Evolutionary conservation across 2,888 invertebrate genomes (phyloP).

Genomic region (Chloromyia formosa): DNA sequence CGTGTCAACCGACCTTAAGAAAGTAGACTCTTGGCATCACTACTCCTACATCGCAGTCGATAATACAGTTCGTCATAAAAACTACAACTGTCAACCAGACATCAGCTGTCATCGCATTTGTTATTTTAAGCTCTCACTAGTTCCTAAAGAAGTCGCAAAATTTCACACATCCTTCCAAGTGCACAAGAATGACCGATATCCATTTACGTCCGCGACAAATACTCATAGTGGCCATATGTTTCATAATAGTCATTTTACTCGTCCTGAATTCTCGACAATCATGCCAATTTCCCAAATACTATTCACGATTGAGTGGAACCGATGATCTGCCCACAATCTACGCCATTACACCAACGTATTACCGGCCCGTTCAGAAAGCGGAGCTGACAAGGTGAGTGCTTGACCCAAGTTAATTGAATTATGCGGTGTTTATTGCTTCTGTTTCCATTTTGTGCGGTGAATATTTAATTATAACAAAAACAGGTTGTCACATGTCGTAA

Average conservation of each 20-base stretch:
- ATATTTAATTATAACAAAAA: not conserved
- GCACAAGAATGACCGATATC: slow-evolving; percentile 57
- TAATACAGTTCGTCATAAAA: not conserved
- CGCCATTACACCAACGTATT: slow-evolving; percentile 92
- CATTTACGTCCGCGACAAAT: slow-evolving; percentile 61
- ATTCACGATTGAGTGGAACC: slow-evolving; percentile 35
- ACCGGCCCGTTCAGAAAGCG: slow-evolving; percentile 89
- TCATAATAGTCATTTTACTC: slow-evolving; percentile 53
- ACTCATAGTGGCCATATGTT: slow-evolving; percentile 57
- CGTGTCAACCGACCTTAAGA: too few relatives aligned
- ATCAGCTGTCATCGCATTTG: too few relatives aligned
- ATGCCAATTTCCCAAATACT: slow-evolving; percentile 17
- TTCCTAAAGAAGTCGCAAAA: slow-evolving; percentile 36
- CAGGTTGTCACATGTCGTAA: slow-evolving; percentile 86
- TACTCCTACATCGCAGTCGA: not conserved
- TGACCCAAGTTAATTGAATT: too few relatives aligned
- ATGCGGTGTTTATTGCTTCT: not conserved
- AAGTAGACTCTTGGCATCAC: too few relatives aligned
- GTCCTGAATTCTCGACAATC: slow-evolving; percentile 9
- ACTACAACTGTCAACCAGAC: not conserved
- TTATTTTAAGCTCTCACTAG: not conserved
- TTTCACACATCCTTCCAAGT: not conserved
- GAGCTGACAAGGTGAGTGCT: slow-evolving; percentile 82
- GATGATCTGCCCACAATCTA: slow-evolving; percentile 75
- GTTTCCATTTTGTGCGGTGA: too few relatives aligned